phyloP scores from a whole-genome alignment of 2,113 vertebrate genomes.

The Psettodes erumei region DNA sequence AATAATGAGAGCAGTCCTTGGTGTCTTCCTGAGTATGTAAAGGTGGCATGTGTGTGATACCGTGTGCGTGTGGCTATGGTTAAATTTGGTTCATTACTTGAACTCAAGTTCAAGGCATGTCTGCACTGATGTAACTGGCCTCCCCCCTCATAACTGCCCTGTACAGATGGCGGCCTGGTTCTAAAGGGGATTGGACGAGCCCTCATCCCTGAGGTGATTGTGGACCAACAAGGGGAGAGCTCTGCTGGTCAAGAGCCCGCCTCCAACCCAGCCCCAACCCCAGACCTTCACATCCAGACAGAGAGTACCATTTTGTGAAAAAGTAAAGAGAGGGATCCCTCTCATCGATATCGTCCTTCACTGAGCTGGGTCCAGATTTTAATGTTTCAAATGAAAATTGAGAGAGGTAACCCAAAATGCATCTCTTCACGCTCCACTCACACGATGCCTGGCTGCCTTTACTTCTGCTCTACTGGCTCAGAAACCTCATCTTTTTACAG shows the following conservation, averaged over 20 bases:
- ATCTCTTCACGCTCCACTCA: conserved; percentile 4
- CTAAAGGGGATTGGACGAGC: conserved; percentile 81
- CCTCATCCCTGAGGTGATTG: conserved; percentile 79
- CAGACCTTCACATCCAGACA: conserved; percentile 80
- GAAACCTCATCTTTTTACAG: conserved; percentile 35
- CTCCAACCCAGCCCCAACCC: conserved; percentile 56
- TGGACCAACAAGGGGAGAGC: conserved; percentile 71
- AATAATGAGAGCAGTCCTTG: conserved; percentile 47
- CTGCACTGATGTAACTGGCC: conserved; percentile 19
- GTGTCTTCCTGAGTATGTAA: conserved; percentile 57
- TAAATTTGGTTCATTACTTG: conserved; percentile 2
- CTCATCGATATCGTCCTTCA: not conserved
- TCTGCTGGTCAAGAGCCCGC: conserved; percentile 82
- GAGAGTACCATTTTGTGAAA: conserved; percentile 91
- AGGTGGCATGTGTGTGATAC: conserved; percentile 10
- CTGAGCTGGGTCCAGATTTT: conserved; percentile 11
- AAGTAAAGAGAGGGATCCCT: conserved; percentile 40
- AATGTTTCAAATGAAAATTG: conserved; percentile 29
- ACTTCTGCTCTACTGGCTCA: conserved; percentile 27
- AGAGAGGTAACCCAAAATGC: conserved; percentile 14
- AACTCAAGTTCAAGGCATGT: not conserved
- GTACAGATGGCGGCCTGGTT: conserved; percentile 84
- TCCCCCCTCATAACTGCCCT: conserved; percentile 19
- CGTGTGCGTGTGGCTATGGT: not conserved
- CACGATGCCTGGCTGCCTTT: conserved; percentile 30